phyloP scores from a whole-genome alignment of 2,888 invertebrate genomes.

The Spodoptera picta region DNA sequence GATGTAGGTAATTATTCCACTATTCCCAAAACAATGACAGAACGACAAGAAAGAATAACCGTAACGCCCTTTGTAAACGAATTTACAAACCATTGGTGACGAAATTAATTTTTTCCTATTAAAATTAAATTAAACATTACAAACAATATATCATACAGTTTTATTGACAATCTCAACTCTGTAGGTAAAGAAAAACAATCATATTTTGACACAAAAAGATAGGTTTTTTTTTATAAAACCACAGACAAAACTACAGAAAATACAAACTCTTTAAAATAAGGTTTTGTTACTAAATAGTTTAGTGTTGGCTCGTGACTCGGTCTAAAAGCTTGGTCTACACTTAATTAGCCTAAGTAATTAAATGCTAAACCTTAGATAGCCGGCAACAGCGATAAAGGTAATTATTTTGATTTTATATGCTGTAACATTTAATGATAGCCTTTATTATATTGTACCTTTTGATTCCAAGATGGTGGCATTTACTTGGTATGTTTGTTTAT shows the following conservation, averaged over 20 bases:
- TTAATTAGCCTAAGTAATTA: conserved; percentile 61
- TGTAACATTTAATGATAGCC: conserved; percentile 31
- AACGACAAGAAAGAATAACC: no score
- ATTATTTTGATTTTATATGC: conserved; percentile 56
- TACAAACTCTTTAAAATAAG: conserved; percentile 20
- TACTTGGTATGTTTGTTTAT: conserved; percentile 4
- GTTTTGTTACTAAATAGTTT: conserved; percentile 22
- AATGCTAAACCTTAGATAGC: conserved; percentile 46
- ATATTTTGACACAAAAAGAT: not conserved
- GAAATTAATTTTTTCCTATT: no score
- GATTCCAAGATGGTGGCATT: conserved; percentile 25
- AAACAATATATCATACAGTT: no score
- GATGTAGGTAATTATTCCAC: no score
- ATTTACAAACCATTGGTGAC: no score
- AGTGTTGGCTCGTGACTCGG: conserved; percentile 54
- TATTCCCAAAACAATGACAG: no score
- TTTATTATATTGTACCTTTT: conserved; percentile 46
- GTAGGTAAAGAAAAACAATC: no score
- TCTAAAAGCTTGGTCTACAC: conserved; percentile 41
- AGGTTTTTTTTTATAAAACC: conserved; percentile 5
- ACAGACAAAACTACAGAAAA: conserved; percentile 5
- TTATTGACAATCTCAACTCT: no score
- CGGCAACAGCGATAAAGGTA: conserved; percentile 50
- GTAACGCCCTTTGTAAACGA: no score
- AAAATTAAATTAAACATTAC: no score